A percentile compares a stretch with the other conserved stretches of the same genome.
Conservation (phyloP, 2,113 vertebrate genomes). For the Oenanthe oenanthe region DNA sequence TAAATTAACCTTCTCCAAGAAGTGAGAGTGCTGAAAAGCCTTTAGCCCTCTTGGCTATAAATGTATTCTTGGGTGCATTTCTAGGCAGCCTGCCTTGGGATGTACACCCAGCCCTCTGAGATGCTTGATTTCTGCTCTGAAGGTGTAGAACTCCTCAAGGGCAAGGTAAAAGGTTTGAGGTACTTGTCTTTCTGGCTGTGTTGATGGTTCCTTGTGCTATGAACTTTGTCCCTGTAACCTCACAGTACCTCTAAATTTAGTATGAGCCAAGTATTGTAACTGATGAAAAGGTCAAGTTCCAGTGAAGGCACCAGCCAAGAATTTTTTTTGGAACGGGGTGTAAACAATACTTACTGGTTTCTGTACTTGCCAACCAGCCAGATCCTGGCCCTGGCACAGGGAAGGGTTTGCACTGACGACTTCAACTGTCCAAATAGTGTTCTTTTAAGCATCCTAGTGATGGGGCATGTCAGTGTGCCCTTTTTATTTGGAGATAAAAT, state of each 20-base stretch:
- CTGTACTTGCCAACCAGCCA: neutral
- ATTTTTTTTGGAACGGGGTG: neutral
- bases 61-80: neutral
- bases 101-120: neutral
- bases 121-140: neutral
- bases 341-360: conserved; percentile 21
- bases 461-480: neutral
- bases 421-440: neutral
- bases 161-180: neutral
- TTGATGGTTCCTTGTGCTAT: neutral
- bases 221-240: conserved; percentile 38
- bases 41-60: neutral
- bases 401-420: neutral
- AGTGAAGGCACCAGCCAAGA: neutral
- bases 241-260: neutral
- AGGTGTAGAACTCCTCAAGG: neutral
- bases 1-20: neutral
- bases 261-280: conserved; percentile 28
- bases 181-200: neutral
- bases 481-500: neutral
- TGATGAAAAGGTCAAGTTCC: conserved; percentile 31
- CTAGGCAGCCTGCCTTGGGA: neutral
- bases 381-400: neutral
- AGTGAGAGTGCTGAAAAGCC: neutral
- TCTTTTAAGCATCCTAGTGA: neutral